Evolutionary conservation across 2,888 invertebrate genomes (phyloP).

Genomic region (Miltochrista miniata): DNA sequence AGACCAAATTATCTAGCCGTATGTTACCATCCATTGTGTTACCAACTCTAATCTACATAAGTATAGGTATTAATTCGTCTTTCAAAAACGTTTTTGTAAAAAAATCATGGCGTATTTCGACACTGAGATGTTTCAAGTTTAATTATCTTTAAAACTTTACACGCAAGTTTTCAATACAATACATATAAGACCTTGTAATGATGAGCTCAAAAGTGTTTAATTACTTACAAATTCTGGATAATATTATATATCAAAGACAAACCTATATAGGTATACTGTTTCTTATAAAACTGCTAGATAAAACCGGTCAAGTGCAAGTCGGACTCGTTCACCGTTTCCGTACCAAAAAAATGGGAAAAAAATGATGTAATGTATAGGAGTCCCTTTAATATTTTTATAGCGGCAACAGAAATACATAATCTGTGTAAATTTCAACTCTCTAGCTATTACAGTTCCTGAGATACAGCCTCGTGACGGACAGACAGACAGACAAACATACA

Average conservation of each 20-base stretch:
- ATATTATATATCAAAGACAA: not conserved
- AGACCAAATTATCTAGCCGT: constrained; percentile 71
- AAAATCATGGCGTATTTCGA: constrained; percentile 62
- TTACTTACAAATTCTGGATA: not conserved
- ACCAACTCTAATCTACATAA: constrained; percentile 78
- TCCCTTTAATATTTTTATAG: too few relatives aligned
- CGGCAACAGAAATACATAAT: too few relatives aligned
- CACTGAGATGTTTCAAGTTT: constrained; percentile 46
- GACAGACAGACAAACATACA: too few relatives aligned
- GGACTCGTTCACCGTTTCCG: too few relatives aligned
- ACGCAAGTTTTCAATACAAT: constrained; percentile 68
- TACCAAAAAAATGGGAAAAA: too few relatives aligned
- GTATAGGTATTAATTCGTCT: constrained; percentile 82
- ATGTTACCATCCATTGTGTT: constrained; percentile 76
- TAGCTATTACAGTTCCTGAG: too few relatives aligned
- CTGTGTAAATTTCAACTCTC: too few relatives aligned
- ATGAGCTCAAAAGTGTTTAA: constrained; percentile 39
- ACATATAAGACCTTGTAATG: constrained; percentile 43
- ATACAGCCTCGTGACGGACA: too few relatives aligned
- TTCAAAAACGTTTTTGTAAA: constrained; percentile 78
- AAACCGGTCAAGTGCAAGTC: too few relatives aligned
- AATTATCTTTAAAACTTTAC: constrained; percentile 50
- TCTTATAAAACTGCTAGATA: too few relatives aligned
- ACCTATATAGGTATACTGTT: too few relatives aligned
- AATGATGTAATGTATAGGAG: too few relatives aligned